Conservation (phyloP, 1,140 invertebrate genomes). For the Camponotus pennsylvanicus region DNA sequence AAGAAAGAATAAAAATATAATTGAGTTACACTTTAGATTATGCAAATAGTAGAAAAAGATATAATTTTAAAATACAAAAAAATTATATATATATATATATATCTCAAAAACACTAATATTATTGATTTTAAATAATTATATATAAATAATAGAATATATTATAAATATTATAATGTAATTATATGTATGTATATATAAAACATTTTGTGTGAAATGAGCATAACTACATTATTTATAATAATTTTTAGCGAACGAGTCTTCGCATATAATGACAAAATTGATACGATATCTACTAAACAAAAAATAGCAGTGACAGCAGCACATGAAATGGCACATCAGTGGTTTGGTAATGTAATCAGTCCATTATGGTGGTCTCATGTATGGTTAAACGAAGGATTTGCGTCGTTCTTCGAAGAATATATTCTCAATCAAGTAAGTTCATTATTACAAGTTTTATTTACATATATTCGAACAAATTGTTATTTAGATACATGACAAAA, state of each 20-base stretch:
- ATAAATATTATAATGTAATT: no score
- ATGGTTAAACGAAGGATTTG: slow-evolving; percentile 91
- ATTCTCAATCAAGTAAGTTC: slow-evolving; percentile 88
- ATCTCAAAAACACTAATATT: background rate
- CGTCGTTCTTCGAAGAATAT: slow-evolving; percentile 90
- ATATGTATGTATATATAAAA: background rate
- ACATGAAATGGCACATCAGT: slow-evolving; percentile 89
- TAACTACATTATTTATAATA: background rate
- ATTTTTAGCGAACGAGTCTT: slow-evolving; percentile 87
- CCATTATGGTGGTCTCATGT: slow-evolving; percentile 89
- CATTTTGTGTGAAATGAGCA: background rate
- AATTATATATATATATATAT: background rate
- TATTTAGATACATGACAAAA: background rate
- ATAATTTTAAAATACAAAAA: background rate
- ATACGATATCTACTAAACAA: slow-evolving; percentile 85
- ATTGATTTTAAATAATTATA: background rate
- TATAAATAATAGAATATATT: background rate
- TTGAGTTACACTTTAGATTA: background rate
- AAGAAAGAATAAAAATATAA: slow-evolving; percentile 1
- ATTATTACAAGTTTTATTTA: slow-evolving; percentile 88
- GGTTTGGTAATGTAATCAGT: slow-evolving; percentile 89
- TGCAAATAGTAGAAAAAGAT: background rate
- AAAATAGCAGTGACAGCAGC: slow-evolving; percentile 87
- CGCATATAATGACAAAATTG: slow-evolving; percentile 85
- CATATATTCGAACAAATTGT: background rate